Evolutionary conservation across 2,888 invertebrate species (phyloP).

Genomic region (Dryobotodes eremita): DNA sequence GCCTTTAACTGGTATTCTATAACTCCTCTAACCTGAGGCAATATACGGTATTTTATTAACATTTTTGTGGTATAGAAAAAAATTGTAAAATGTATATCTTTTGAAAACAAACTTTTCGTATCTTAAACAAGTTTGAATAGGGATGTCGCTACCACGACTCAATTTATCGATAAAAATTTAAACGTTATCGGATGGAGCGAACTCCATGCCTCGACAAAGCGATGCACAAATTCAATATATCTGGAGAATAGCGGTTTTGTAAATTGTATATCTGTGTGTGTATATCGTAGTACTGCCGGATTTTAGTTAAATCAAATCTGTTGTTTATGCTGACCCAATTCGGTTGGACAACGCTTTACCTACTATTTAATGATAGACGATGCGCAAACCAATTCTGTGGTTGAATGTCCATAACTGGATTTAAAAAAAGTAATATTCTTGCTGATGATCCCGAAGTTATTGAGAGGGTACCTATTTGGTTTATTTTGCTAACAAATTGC

Average conservation of each 20-base stretch:
- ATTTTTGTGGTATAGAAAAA: not conserved
- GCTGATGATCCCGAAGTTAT: too few species aligned
- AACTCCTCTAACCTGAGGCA: not conserved
- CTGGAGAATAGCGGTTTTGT: conserved; percentile 66
- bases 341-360: not conserved
- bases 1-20: not conserved
- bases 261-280: conserved; percentile 34
- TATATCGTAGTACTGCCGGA: conserved; percentile 13
- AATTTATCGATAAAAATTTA: conserved; percentile 62
- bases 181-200: conserved; percentile 60
- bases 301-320: conserved; percentile 46
- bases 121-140: conserved; percentile 22
- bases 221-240: conserved; percentile 62
- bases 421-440: not conserved
- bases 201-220: conserved; percentile 57
- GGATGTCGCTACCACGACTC: conserved; percentile 38
- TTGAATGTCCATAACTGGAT: not conserved
- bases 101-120: not conserved
- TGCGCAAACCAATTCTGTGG: not conserved
- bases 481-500: not conserved
- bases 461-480: not conserved
- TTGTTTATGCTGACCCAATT: conserved; percentile 40
- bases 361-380: conserved; percentile 1
- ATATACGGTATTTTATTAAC: not conserved
- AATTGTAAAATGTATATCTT: not conserved